Conservation (phyloP, 2,113 vertebrate species). For the Ranitomeya variabilis region DNA sequence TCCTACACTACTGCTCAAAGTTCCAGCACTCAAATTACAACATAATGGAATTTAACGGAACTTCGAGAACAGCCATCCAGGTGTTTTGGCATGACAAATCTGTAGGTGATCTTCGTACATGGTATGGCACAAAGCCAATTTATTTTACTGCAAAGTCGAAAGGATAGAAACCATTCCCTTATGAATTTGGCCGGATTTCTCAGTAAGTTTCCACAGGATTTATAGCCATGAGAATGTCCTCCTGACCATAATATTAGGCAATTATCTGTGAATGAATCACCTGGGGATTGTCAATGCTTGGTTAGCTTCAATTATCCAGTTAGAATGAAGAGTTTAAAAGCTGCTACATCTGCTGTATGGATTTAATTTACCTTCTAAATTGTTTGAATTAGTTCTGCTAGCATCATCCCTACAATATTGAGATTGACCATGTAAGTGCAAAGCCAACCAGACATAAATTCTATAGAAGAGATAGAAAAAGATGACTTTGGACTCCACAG, state of each 20-base stretch:
- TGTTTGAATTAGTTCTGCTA: background rate
- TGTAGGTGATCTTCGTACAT: no score
- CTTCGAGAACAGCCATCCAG: no score
- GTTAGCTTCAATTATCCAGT: constrained; percentile 23
- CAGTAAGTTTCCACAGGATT: background rate
- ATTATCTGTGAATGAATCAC: background rate
- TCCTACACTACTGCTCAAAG: no score
- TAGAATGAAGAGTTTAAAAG: background rate
- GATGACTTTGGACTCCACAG: background rate
- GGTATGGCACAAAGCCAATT: no score
- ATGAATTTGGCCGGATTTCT: background rate
- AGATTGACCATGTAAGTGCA: background rate
- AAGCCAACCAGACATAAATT: background rate
- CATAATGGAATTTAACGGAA: no score
- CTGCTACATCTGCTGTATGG: background rate
- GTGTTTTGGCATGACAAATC: no score
- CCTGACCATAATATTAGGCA: background rate
- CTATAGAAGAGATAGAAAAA: background rate
- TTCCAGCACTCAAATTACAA: no score
- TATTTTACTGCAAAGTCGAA: background rate
- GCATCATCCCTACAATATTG: background rate
- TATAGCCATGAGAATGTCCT: background rate
- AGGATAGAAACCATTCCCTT: background rate
- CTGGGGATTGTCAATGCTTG: background rate
- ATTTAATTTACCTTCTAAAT: constrained; percentile 2